Evolutionary conservation across 2,113 vertebrate species (phyloP), one percentile per base, ranked within the genome.

Genomic region (Benitochromis conjunctus): DNA sequence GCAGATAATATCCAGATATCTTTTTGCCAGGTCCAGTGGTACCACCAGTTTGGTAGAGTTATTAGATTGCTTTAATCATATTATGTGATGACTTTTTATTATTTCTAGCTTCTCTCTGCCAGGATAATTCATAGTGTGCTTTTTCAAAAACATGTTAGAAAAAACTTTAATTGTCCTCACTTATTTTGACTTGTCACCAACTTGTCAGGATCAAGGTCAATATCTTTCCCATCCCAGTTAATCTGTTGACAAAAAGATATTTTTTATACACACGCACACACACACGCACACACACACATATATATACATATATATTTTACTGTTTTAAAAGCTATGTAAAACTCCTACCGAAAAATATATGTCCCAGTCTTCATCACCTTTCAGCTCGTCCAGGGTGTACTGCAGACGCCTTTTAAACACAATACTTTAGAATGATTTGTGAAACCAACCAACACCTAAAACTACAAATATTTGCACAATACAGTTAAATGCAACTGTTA

Each of bases 331-430:
- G n/a, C n/a, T n/a, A n/a, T n/a, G n/a, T n/a, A n/a, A 79, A 78
- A 83, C 19, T 89, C 96, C 93, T 85, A 97, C 97, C 38, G 10
- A 82, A 89, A 96, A 97, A 80, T 56, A 8, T 41, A 95, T 21
- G 10, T 77, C n/a, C n/a, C n/a, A n/a, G n/a, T n/a, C n/a, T n/a
- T n/a, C n/a, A n/a, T n/a, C n/a, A n/a, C n/a, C n/a, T n/a, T n/a
- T n/a, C n/a, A n/a, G n/a, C n/a, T n/a, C n/a, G n/a, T n/a, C n/a
- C n/a, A n/a, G n/a, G n/a, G n/a, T 89, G 19, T 48, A 60, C 18
- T 92, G 89, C 77, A 97, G 93, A 90, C 57, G 88, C 84, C 97
- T 97, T 80, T 18, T n/a, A 92, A 86, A 85, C 7, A 79, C 4
- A 83, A 38, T 6, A 18, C 2, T 71, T 71, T 26, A 16, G 14